A percentile compares a stretch with the other conserved stretches of the same genome.
These are phyloP conservation scores for Cyphomyrus discorhynchus DNA, from an alignment of 2,113 vertebrate genomes.

Conservation along the genomic window DNA sequence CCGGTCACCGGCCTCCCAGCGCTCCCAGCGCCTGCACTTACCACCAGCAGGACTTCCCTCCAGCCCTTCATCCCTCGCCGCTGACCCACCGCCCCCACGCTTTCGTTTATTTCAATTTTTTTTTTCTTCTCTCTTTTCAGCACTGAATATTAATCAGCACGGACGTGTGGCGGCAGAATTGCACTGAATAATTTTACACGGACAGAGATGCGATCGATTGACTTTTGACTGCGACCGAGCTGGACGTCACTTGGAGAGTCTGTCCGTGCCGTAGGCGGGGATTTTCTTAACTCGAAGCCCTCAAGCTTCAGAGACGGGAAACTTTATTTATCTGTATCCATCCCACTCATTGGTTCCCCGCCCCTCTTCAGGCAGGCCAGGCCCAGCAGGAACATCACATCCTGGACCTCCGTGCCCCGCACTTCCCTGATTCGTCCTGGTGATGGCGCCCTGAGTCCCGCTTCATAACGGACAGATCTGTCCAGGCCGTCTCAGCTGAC, in stretches of 20 bases:
- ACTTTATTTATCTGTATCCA: not conserved
- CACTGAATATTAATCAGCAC: constrained; percentile 9
- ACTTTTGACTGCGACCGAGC: not conserved
- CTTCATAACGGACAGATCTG: not conserved
- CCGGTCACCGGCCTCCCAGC: constrained; percentile 24
- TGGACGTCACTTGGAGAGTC: not conserved
- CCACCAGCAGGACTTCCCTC: not conserved
- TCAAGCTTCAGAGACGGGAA: not conserved
- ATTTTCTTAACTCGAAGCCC: not conserved
- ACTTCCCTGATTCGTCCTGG: not conserved
- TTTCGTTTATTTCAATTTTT: not conserved
- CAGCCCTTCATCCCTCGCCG: not conserved
- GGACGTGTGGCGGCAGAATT: constrained; percentile 4
- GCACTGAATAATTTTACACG: constrained; percentile 13
- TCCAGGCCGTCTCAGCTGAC: not conserved
- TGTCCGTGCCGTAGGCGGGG: not conserved
- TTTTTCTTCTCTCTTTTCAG: not conserved
- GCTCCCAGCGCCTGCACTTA: constrained; percentile 29
- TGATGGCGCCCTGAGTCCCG: not conserved
- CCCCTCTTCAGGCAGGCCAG: not conserved
- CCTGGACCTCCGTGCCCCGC: not conserved
- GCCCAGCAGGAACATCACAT: not conserved
- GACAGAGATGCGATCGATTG: not conserved
- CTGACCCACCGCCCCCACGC: not conserved
- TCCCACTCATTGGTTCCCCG: not conserved